Conservation (phyloP, 2,113 vertebrate species). For the Hippocampus guttulatus region DNA sequence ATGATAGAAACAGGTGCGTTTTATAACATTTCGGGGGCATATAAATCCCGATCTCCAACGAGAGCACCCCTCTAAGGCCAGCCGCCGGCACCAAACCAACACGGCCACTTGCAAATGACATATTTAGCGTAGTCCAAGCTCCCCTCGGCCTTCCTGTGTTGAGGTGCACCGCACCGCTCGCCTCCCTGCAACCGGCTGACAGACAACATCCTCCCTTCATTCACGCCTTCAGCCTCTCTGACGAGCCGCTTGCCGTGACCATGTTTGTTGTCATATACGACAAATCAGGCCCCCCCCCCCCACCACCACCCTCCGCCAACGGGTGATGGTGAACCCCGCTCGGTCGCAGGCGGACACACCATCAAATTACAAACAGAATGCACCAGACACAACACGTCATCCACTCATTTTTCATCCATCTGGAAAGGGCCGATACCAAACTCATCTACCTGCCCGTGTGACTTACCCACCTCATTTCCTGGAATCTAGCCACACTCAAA, state of each 20-base stretch:
- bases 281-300: slow-evolving; percentile 53
- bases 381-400: slow-evolving; percentile 20
- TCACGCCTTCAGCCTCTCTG: slow-evolving; percentile 47
- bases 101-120: not conserved
- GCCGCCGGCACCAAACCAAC: not conserved
- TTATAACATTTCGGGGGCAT: not conserved
- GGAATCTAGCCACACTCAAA: not conserved
- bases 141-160: not conserved
- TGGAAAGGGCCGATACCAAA: not conserved
- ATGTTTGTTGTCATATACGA: slow-evolving; percentile 64
- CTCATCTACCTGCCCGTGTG: not conserved
- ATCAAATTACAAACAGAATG: slow-evolving; percentile 85
- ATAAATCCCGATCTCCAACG: not conserved
- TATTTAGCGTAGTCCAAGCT: not conserved
- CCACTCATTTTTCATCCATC: not conserved
- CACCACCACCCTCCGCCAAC: slow-evolving; percentile 52
- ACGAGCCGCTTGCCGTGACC: slow-evolving; percentile 57
- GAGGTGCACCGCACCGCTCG: slow-evolving; percentile 1
- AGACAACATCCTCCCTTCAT: slow-evolving; percentile 50
- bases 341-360: slow-evolving; percentile 79
- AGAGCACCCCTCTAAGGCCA: not conserved
- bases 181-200: slow-evolving; percentile 28
- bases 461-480: not conserved
- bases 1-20: not conserved
- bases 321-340: slow-evolving; percentile 68